Percentiles rank a stretch among this genome's conserved stretches.
Evolutionary conservation across 2,797 vertebrate species (phyloP).

Genomic region (Amniataba percoides): DNA sequence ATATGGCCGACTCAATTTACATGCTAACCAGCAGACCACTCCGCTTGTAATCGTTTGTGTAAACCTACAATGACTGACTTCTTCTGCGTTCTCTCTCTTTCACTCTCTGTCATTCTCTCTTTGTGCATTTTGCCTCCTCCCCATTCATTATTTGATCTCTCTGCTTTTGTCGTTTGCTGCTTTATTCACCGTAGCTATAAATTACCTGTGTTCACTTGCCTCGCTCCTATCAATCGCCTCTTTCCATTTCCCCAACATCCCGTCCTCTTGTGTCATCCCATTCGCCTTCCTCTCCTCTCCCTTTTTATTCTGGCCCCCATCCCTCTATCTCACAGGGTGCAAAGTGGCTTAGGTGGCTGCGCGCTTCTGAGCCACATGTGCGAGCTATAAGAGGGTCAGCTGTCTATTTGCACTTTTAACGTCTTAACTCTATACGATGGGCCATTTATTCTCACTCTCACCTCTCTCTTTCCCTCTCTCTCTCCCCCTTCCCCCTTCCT

Average conservation of each 20-base stretch:
- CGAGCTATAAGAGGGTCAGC: slow-evolving; percentile 83
- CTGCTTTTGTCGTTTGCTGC: slow-evolving; percentile 17
- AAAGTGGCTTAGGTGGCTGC: slow-evolving; percentile 74
- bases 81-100: slow-evolving; percentile 9
- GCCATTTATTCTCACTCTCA: slow-evolving; percentile 83
- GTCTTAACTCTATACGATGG: slow-evolving; percentile 85
- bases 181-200: slow-evolving; percentile 44
- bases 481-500: slow-evolving; percentile 48
- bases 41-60: slow-evolving; percentile 16
- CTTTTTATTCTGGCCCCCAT: slow-evolving; percentile 53
- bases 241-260: slow-evolving; percentile 53
- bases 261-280: slow-evolving; percentile 51
- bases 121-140: neutral
- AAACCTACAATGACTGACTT: slow-evolving; percentile 41
- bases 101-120: neutral
- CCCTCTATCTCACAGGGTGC: slow-evolving; percentile 67
- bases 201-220: slow-evolving; percentile 40
- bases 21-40: slow-evolving; percentile 41
- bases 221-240: slow-evolving; percentile 27
- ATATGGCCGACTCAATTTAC: slow-evolving; percentile 36
- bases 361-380: slow-evolving; percentile 64
- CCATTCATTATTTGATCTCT: slow-evolving; percentile 35
- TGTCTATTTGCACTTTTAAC: slow-evolving; percentile 88
- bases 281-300: slow-evolving; percentile 47
- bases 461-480: slow-evolving; percentile 50